Evolutionary conservation across 2,888 invertebrate species (phyloP), one percentile per base, ranked within the genome.

Genomic region (Drosophila anceps): DNA sequence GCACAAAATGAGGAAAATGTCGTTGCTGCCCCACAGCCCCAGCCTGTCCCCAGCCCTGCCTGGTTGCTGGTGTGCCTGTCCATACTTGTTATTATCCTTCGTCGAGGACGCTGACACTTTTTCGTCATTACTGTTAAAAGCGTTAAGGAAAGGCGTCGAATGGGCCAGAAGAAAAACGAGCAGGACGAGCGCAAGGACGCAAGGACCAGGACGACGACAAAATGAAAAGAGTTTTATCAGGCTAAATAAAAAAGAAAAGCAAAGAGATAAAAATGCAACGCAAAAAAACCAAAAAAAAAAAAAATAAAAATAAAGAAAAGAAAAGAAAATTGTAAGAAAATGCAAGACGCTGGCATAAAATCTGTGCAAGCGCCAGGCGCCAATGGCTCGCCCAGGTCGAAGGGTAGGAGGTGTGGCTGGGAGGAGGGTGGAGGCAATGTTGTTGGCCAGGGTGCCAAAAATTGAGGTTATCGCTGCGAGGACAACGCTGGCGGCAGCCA

Each of bases 71-170:
- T 71, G 63, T 72, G 89, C 80, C 90, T 84, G 85, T 88, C 86
- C 90, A 88, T 85, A 85, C 86, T 85, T 86, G 89, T 90, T 88
- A 90, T 88, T 86, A 90, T 86, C 90, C 90, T 88, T 85, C 82
- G 81, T 81, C 81, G 79, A 91, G 91, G 91, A 91, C 82, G 90
- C 88, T 90, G 90, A 90, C 90, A 91, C 91, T 90, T 91, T 90
- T 91, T 90, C 90, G 90, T 90, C 90, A 90, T 91, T 91, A 91
- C 90, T 77, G 90, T 81, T 91, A 82, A 90, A 90, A 90, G 78
- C 76, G 70, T 79, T 81, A 88, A 82, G 80, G 76, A 75, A 85
- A 84, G 67, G 66, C 73, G 61, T 44, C 54, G 54, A 43, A 63
- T 41, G 64, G 50, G 76, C 58, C 51, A 69, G 39, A 62, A 60